Conservation (phyloP, 2,888 invertebrate genomes). For the Parnassius smintheus region DNA sequence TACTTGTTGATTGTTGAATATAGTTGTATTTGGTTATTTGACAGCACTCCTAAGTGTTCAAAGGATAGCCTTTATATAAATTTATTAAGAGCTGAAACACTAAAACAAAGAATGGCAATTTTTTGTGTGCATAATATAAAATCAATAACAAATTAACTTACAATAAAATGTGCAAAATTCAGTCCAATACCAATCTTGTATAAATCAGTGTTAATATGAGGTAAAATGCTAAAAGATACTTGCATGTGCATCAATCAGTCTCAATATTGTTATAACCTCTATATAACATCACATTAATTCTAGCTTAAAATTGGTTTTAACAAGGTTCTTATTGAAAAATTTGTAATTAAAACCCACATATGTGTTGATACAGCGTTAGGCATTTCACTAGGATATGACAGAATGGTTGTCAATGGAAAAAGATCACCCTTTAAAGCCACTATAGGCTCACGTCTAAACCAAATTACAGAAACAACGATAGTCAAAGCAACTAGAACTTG, state of each 20-base stretch:
- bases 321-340: slow-evolving; percentile 64
- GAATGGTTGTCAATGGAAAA: slow-evolving; percentile 62
- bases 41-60: too few species aligned
- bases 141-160: too few species aligned
- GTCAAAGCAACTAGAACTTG: slow-evolving; percentile 56
- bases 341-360: slow-evolving; percentile 71
- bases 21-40: too few species aligned
- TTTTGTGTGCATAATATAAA: too few species aligned
- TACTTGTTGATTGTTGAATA: too few species aligned
- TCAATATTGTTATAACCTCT: slow-evolving; percentile 16
- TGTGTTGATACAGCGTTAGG: slow-evolving; percentile 72
- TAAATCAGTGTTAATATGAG: too few species aligned
- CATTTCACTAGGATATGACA: slow-evolving; percentile 66
- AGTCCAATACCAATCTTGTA: too few species aligned
- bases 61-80: too few species aligned
- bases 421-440: slow-evolving; percentile 62
- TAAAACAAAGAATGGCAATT: too few species aligned
- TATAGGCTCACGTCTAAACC: slow-evolving; percentile 69
- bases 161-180: too few species aligned
- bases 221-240: neutral
- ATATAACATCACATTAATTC: slow-evolving; percentile 24
- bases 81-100: too few species aligned
- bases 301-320: slow-evolving; percentile 60
- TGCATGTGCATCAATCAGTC: slow-evolving; percentile 23
- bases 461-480: slow-evolving; percentile 62